Conservation (phyloP, 2,797 vertebrate species). For the Streptopelia turtur region DNA sequence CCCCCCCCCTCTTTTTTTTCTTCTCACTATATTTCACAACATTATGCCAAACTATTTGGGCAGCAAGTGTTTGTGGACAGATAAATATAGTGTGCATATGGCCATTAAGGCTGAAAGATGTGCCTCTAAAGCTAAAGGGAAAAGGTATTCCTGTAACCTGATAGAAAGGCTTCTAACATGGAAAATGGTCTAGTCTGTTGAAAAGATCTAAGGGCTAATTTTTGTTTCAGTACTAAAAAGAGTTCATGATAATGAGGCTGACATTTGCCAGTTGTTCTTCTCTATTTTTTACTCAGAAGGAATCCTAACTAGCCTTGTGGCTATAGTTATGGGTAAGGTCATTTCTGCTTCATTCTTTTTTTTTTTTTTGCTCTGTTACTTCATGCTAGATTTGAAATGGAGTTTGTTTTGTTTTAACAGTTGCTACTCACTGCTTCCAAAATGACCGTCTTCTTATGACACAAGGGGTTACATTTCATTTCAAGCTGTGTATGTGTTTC, state of each 20-base stretch:
- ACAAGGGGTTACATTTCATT: neutral
- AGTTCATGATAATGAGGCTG: constrained; percentile 54
- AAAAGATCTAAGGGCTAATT: constrained; percentile 33
- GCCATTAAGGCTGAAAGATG: neutral
- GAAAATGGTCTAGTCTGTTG: neutral
- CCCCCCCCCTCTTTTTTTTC: neutral
- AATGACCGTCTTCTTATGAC: neutral
- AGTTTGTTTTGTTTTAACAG: constrained; percentile 65
- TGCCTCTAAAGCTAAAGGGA: neutral
- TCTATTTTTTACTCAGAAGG: constrained; percentile 68
- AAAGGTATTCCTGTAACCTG: neutral
- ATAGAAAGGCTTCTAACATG: neutral
- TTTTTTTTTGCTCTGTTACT: constrained; percentile 8
- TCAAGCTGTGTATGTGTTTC: neutral
- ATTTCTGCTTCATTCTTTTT: constrained; percentile 2
- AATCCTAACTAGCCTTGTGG: constrained; percentile 54
- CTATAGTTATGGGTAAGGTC: constrained; percentile 36
- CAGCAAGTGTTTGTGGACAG: constrained; percentile 6
- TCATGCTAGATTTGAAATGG: neutral
- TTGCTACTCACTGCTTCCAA: constrained; percentile 38
- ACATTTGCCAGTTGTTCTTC: constrained; percentile 70
- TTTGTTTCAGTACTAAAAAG: constrained; percentile 51
- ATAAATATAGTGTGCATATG: neutral
- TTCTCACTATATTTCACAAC: neutral
- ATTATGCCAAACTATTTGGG: constrained; percentile 17